Evolutionary conservation across 1,140 invertebrate species (phyloP), one percentile per base, ranked within the genome.

Genomic region (Drosophila tristis): DNA sequence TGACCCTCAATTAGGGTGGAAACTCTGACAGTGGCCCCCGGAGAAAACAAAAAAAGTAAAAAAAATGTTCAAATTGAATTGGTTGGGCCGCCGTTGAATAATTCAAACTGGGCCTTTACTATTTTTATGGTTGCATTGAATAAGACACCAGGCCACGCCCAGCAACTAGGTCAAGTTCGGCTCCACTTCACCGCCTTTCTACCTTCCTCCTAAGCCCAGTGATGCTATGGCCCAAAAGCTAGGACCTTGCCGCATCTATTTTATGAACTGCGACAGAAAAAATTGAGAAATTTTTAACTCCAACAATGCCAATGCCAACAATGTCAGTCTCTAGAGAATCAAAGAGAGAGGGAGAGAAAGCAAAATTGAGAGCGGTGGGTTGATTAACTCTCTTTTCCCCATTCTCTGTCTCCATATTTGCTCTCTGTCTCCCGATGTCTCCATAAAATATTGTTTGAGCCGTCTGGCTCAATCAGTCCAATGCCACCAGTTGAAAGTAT

Each of bases 51-150:
- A n/a, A 6, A 26, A 50, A 50, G 11, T n/a, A 50, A 31, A 15
- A 26, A n/a, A 78, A 66, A 55, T 64, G 61, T 54, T 59, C 57
- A 66, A 78, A 79, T 65, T 55, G 54, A 45, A 59, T 79, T 55
- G 15, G 43, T n/a, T 49, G 31, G 56, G 49, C 59, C 60, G 54
- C 49, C 39, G 43, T 45, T 78, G 57, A 61, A 63, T 77, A 66
- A 81, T 80, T 80, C 50, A 62, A 55, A 76, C 70, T 76, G 61
- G 66, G 57, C 66, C 11, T 45, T 47, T 44, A 63, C 72, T 73
- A 57, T 67, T 80, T 80, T 73, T 81, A 67, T 77, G 78, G 53
- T 57, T 62, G 47, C 51, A 75, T 63, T 72, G 68, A 76, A 76
- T 48, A 49, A 54, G 68, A 49, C 43, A 29, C 23, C 42, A 20